phyloP scores from a whole-genome alignment of 2,888 invertebrate species.

The Polydrusus pterygomalis region DNA sequence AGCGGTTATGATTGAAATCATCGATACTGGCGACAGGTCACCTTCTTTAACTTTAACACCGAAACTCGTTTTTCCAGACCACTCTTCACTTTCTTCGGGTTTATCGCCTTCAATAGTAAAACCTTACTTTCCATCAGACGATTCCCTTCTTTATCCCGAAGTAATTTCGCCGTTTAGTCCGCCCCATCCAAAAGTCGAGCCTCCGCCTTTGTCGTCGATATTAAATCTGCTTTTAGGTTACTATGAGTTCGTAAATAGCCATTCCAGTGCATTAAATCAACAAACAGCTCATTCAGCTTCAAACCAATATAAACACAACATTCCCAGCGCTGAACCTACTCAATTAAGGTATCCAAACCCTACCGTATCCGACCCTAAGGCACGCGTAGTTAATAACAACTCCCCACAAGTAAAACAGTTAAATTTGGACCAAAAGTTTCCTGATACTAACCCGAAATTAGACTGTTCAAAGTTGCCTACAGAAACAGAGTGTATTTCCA shows the following conservation, averaged over 20 bases:
- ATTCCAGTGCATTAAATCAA: not conserved
- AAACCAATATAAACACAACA: not conserved
- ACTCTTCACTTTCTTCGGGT: not conserved
- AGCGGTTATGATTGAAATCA: conserved; percentile 12
- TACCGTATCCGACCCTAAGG: not conserved
- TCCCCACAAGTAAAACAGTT: not conserved
- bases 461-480: not conserved
- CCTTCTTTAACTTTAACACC: not conserved
- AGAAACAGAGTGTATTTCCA: not conserved
- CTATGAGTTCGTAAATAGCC: not conserved
- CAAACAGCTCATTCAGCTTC: not conserved
- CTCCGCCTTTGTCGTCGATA: not conserved
- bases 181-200: not conserved
- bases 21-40: conserved; percentile 1
- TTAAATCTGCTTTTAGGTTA: not conserved
- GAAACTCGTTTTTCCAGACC: not conserved
- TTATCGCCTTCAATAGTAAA: not conserved
- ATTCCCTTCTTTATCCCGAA: not conserved
- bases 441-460: no score
- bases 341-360: not conserved
- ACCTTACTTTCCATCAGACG: not conserved
- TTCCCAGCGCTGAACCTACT: not conserved
- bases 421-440: no score
- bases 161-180: not conserved
- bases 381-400: not conserved